Conservation (phyloP, 1,140 invertebrate genomes). For the Drosophila pachea region DNA sequence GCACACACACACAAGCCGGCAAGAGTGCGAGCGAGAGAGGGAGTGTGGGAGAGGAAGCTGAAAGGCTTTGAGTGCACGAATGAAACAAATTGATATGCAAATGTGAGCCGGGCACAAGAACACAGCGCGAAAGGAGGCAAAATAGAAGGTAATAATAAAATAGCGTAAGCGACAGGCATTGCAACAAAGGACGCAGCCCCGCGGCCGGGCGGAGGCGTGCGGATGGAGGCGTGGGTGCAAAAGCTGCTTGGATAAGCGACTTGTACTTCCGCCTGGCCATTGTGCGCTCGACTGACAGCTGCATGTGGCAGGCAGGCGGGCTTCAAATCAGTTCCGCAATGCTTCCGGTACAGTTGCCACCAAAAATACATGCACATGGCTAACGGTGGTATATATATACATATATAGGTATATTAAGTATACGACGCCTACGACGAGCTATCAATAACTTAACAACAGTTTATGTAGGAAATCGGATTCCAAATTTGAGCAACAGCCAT, state of each 20-base stretch:
- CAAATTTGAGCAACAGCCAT: neutral
- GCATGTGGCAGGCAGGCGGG: slow-evolving; percentile 54
- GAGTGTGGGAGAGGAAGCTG: slow-evolving; percentile 17
- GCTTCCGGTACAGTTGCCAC: slow-evolving; percentile 34
- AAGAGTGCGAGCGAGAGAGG: neutral
- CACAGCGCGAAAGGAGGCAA: neutral
- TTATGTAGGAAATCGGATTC: slow-evolving; percentile 37
- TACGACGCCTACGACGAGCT: slow-evolving; percentile 62
- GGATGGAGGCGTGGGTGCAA: neutral
- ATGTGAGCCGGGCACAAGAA: slow-evolving; percentile 44
- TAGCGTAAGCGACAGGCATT: slow-evolving; percentile 40
- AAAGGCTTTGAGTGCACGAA: slow-evolving; percentile 53
- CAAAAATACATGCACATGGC: slow-evolving; percentile 18
- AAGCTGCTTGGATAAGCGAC: slow-evolving; percentile 67
- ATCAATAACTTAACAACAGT: slow-evolving; percentile 61
- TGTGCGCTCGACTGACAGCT: slow-evolving; percentile 49
- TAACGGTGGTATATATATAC: slow-evolving; percentile 14
- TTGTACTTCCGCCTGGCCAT: slow-evolving; percentile 56
- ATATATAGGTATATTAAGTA: slow-evolving; percentile 42
- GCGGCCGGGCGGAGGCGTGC: neutral
- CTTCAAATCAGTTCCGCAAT: slow-evolving; percentile 57
- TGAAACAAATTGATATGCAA: slow-evolving; percentile 75
- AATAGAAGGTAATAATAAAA: slow-evolving; percentile 61
- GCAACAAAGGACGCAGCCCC: slow-evolving; percentile 6
- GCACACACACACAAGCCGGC: slow-evolving; percentile 31